Evolutionary conservation across 2,888 invertebrate genomes (phyloP).

Genomic region (Meiosimyza platycephala): DNA sequence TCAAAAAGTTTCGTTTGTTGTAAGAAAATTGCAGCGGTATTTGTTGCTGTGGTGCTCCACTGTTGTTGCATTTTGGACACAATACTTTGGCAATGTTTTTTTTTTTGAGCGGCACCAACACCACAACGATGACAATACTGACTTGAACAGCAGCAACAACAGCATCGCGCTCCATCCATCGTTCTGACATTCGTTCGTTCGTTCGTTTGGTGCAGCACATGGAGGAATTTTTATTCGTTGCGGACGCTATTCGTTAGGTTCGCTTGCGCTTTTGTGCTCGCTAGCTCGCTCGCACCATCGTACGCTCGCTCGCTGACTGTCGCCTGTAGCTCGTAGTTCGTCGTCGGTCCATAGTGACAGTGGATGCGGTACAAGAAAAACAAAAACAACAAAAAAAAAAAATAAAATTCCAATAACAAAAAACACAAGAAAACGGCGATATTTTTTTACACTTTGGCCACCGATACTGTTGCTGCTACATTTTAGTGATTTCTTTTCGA

Average conservation of each 20-base stretch:
- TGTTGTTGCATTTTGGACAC: slow-evolving; percentile 30
- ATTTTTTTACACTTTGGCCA: no score
- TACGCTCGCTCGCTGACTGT: slow-evolving; percentile 35
- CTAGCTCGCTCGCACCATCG: slow-evolving; percentile 41
- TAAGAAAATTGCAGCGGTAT: slow-evolving; percentile 14
- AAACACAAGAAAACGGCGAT: no score
- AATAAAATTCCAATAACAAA: no score
- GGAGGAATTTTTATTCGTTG: slow-evolving; percentile 46
- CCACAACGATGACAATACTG: background rate
- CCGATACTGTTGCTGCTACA: no score
- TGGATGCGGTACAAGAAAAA: slow-evolving; percentile 51
- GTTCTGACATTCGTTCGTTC: slow-evolving; percentile 6
- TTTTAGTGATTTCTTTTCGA: no score
- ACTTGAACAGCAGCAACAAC: background rate
- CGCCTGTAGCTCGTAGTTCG: slow-evolving; percentile 32
- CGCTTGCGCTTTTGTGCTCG: slow-evolving; percentile 41
- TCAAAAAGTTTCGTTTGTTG: background rate
- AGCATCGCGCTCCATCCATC: background rate
- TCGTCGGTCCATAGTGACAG: slow-evolving; percentile 31
- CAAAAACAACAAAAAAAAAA: no score
- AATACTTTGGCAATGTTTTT: slow-evolving; percentile 13
- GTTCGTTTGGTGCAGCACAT: slow-evolving; percentile 27
- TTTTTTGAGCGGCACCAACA: slow-evolving; percentile 25
- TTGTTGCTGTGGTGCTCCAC: slow-evolving; percentile 9
- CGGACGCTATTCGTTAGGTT: slow-evolving; percentile 12